Evolutionary conservation across 2,113 vertebrate genomes (phyloP).

Genomic region (Dasyornis broadbenti): DNA sequence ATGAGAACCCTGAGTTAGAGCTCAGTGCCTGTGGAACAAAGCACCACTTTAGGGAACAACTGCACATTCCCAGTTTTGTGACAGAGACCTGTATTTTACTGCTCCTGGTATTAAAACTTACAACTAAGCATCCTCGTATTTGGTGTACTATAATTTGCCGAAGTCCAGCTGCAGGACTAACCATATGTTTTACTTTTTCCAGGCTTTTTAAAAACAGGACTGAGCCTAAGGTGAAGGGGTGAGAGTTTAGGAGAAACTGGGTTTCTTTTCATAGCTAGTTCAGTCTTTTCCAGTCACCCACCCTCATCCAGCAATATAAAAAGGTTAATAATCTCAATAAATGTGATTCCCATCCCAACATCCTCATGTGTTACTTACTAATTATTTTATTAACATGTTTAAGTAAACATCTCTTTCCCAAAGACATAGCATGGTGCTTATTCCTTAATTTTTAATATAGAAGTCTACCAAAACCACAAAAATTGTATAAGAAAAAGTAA

Average conservation of each 20-base stretch:
- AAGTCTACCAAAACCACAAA: background rate
- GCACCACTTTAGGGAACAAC: background rate
- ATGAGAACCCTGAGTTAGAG: accelerated
- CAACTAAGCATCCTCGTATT: background rate
- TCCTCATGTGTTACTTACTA: background rate
- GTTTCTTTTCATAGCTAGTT: background rate
- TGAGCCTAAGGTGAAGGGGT: background rate
- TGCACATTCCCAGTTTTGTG: background rate
- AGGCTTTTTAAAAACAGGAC: background rate
- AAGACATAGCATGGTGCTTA: background rate
- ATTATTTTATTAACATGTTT: background rate
- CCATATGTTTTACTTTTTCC: background rate
- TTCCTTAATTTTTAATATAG: background rate
- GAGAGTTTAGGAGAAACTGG: background rate
- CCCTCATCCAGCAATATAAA: background rate
- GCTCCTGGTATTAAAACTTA: background rate
- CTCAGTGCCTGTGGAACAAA: background rate
- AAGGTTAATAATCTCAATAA: background rate
- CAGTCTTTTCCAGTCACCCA: background rate
- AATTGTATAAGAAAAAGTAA: background rate
- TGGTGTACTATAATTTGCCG: background rate
- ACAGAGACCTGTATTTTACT: background rate
- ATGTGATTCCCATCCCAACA: background rate
- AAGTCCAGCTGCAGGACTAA: background rate
- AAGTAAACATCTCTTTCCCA: background rate